Evolutionary conservation across 2,888 invertebrate species (phyloP).

Genomic region (Xestobium rufovillosum): DNA sequence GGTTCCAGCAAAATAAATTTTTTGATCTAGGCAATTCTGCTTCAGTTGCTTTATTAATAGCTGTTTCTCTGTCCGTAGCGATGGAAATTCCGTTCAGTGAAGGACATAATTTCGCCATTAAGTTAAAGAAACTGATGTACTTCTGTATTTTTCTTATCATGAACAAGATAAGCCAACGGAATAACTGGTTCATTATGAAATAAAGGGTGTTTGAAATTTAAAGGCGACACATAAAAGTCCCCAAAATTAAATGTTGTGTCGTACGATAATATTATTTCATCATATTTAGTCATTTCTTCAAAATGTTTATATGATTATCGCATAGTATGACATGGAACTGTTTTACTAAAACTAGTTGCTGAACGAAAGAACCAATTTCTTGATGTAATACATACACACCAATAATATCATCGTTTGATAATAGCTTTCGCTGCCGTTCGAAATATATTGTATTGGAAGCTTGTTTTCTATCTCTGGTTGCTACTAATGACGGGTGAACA

Average conservation of each 20-base stretch:
- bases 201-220: conserved; percentile 7
- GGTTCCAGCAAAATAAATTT: conserved; percentile 10
- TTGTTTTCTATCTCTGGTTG: neutral
- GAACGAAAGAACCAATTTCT: conserved; percentile 7
- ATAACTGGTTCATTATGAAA: conserved; percentile 10
- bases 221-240: conserved; percentile 11
- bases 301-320: too few relatives aligned
- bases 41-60: conserved; percentile 8
- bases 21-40: conserved; percentile 5
- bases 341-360: conserved; percentile 6
- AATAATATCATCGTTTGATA: conserved; percentile 9
- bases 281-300: too few relatives aligned
- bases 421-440: conserved; percentile 11
- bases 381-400: conserved; percentile 7
- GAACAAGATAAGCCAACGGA: conserved; percentile 9
- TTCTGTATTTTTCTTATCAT: conserved; percentile 11
- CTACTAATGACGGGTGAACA: neutral
- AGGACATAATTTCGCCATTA: conserved; percentile 9
- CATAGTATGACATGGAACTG: conserved; percentile 6
- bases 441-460: conserved; percentile 9
- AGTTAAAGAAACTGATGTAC: conserved; percentile 11
- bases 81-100: conserved; percentile 3
- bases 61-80: conserved; percentile 11
- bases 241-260: conserved; percentile 15
- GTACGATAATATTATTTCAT: conserved; percentile 8